Evolutionary conservation across 2,113 vertebrate genomes (phyloP).

Genomic region (Hippocampus mohnikei): DNA sequence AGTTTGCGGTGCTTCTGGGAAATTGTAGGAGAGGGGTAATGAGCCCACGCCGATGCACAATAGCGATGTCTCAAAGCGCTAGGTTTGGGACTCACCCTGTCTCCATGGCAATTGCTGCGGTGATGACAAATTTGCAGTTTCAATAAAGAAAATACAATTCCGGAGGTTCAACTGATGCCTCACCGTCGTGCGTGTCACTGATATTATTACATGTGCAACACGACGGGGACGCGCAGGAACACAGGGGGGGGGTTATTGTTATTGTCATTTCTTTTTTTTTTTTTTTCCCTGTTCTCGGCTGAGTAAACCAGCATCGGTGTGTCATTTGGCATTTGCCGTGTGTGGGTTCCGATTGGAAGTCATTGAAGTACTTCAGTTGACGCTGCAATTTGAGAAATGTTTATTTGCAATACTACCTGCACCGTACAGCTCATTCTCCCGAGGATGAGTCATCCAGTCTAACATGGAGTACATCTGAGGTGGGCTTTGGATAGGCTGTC

Average conservation of each 20-base stretch:
- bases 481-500: constrained; percentile 59
- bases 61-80: constrained; percentile 31
- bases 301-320: constrained; percentile 23
- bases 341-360: constrained; percentile 49
- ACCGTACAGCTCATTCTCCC: constrained; percentile 56
- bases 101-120: constrained; percentile 66
- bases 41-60: constrained; percentile 43
- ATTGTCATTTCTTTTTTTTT: neutral
- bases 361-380: constrained; percentile 48
- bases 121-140: constrained; percentile 60
- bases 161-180: constrained; percentile 26
- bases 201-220: constrained; percentile 20
- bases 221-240: constrained; percentile 24
- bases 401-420: constrained; percentile 70
- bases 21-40: constrained; percentile 50
- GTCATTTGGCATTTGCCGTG: constrained; percentile 44
- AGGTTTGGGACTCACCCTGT: constrained; percentile 62
- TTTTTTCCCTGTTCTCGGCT: neutral
- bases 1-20: constrained; percentile 43
- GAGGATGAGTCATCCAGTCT: constrained; percentile 74
- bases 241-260: constrained; percentile 11
- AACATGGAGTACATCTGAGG: constrained; percentile 58
- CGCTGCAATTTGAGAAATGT: constrained; percentile 59
- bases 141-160: constrained; percentile 41
- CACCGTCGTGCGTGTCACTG: constrained; percentile 21